phyloP scores from a whole-genome alignment of 2,888 invertebrate species.

The Pteria penguin region DNA sequence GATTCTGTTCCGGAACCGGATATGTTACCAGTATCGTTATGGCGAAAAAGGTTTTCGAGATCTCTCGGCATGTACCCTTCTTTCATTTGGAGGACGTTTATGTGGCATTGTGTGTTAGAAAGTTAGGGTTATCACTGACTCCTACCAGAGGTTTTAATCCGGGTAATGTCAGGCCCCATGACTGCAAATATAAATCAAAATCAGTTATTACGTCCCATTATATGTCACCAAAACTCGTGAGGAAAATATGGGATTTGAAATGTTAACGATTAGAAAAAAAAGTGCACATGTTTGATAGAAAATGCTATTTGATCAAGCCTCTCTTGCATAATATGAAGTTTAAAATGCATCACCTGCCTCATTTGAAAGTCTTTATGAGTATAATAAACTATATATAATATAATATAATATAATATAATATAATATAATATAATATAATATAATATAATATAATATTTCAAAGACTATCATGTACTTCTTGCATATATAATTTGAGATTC shows the following conservation, averaged over 20 bases:
- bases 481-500: no score
- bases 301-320: no score
- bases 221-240: constrained; percentile 37
- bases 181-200: constrained; percentile 50
- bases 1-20: constrained; percentile 69
- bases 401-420: no score
- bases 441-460: no score
- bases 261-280: no score
- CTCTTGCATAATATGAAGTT: no score
- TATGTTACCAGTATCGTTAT: constrained; percentile 64
- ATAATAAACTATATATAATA: no score
- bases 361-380: no score
- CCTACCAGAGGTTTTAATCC: constrained; percentile 56
- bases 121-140: constrained; percentile 51
- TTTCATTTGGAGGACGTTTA: constrained; percentile 73
- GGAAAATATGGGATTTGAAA: constrained; percentile 39
- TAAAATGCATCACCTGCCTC: no score
- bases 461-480: no score
- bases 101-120: constrained; percentile 59
- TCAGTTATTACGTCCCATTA: constrained; percentile 55
- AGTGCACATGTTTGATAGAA: no score
- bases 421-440: no score
- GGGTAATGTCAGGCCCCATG: constrained; percentile 34
- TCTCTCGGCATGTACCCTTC: constrained; percentile 66
- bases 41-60: constrained; percentile 51